Evolutionary conservation across 2,113 vertebrate genomes (phyloP).

Genomic region (Hippopotamus amphibius): DNA sequence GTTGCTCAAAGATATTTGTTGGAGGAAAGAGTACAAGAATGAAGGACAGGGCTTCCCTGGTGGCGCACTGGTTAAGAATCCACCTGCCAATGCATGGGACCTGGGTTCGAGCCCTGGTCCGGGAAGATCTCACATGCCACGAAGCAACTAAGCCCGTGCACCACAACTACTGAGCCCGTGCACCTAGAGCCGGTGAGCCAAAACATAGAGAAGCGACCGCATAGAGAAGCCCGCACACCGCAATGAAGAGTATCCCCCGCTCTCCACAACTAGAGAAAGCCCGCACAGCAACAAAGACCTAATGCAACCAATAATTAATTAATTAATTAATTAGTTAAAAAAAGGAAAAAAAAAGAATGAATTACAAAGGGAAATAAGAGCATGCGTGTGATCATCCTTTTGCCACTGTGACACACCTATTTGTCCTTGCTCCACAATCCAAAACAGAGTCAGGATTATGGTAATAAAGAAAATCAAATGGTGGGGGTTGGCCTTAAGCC

Average conservation of each 20-base stretch:
- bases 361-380: neutral
- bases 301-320: neutral
- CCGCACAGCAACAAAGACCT: neutral
- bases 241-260: too few species aligned
- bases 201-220: too few species aligned
- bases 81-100: neutral
- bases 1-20: neutral
- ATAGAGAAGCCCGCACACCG: too few species aligned
- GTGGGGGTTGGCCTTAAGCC: neutral
- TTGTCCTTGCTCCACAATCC: neutral
- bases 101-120: neutral
- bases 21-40: neutral
- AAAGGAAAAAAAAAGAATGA: neutral
- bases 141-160: too few species aligned
- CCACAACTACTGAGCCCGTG: neutral
- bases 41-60: neutral
- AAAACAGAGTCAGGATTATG: neutral
- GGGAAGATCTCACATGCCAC: neutral
- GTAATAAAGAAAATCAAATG: neutral
- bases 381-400: accelerated
- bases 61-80: neutral
- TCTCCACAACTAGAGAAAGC: too few species aligned
- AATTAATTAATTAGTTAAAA: too few species aligned
- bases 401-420: neutral
- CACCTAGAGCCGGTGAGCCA: too few species aligned